Evolutionary conservation across 2,888 invertebrate species (phyloP), one percentile per base, ranked within the genome.

Genomic region (Tipula unca): DNA sequence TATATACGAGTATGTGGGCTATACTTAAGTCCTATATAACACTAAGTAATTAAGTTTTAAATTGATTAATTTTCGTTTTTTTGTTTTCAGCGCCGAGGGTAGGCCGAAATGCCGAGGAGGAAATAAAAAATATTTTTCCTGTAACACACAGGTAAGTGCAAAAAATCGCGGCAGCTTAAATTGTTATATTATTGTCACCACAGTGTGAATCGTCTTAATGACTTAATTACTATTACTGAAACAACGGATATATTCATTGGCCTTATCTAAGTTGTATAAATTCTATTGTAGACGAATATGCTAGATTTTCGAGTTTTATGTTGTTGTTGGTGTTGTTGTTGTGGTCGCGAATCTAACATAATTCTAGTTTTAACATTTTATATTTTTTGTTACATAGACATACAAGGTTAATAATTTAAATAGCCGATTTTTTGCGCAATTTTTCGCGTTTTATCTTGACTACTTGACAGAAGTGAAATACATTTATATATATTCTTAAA

Each of bases 81-180:
- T n/a, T 88, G n/a, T 87, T 91, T 89, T 29, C 91, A 95, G 95
- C 87, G 90, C 93, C 84, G 93, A 94, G 87, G 95, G 95, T 4
- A 91, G 90, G 85, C 91, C 92, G 29, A 90, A 91, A 82, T 98
- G 98, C 89, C 91, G 91, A 4, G 98, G 98, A 14, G 95, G 97
- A 1, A 93, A 93, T 88, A 95, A 94, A 85, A 95, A 96, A 89
- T 97, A 95, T 92, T 96, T 96, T 91, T 97, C 98, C 25, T 98
- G 98, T 90, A 96, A 97, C 89, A 95, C 97, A 82, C 97, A 97
- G 91, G 94, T 94, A 89, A 90, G 90, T 48, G 48, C 13, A 10
- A 32, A 32, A 32, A 32, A 6, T 6, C 32, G 32, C n/a, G n/a
- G 39, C 39, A 13, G n/a, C n/a, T n/a, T n/a, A n/a, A n/a, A n/a